Evolutionary conservation across 2,888 invertebrate genomes (phyloP), one percentile per base, ranked within the genome.

Genomic region (Gnatocerus cornutus): DNA sequence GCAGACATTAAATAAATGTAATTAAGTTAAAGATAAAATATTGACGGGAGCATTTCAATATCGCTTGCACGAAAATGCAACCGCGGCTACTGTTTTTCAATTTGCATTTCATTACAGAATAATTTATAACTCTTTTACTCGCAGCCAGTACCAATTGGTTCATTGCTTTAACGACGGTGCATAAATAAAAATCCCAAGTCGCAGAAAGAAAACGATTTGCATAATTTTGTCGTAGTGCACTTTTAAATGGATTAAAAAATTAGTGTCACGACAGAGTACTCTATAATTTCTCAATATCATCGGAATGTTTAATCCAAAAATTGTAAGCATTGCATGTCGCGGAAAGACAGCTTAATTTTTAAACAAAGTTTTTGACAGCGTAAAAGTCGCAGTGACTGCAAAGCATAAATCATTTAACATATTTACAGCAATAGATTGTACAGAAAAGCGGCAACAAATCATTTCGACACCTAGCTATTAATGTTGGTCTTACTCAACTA

Each of bases 401-500:
- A 77, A 75, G 75, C 77, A 76, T 76, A 78, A 78, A 77, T 80
- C 78, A 76, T 75, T 73, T 73, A 75, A 75, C 75, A 71, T 74
- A 69, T 74, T 75, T 68, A 72, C 70, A 71, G 62, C 73, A 56
- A 68, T 67, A 68, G 69, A 73, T 73, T 69, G 71, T 72, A 74
- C 68, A 65, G 71, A 71, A 70, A 72, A 74, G 73, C 73, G 69
- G 72, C 75, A 74, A 80, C 80, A 80, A 81, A 81, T 81, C 81
- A 81, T 81, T 79, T 79, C 78, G 78, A 80, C 80, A 80, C 80
- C 78, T 76, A 71, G 71, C 77, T 75, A 78, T 79, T 80, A 79
- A 68, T 66, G 58, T 62, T 66, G 64, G 67, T 52, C 66, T 70
- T 73, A 65, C 63, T 68, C 64, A 66, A 68, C 67, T 70, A 64